Evolutionary conservation across 2,113 vertebrate species (phyloP), one percentile per base, ranked within the genome.

Genomic region (Egretta garzetta): DNA sequence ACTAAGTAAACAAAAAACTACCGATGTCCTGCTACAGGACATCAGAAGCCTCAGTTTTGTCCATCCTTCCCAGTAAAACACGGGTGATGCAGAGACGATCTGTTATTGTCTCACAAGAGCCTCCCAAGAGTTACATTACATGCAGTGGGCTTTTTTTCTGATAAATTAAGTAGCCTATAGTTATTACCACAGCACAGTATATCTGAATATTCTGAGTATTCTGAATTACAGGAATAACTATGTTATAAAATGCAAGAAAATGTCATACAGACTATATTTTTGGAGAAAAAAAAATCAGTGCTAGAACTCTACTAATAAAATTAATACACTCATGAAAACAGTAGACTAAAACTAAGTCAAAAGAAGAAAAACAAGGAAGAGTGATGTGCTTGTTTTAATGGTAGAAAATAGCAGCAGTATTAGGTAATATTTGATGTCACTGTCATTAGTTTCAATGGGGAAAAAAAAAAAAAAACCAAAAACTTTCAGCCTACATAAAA

Each of bases 1-100:
- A 43, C 41, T 58, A 91, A 79, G 74, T 71, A 96, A 97, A 96
- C 67, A 97, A 92, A 97, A 97, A 72, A 3, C 15, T 26, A 73
- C 26, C 37, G 80, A 94, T 94, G 82, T 96, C 88, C 68, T 95
- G 91, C 87, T 90, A 91, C 39, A 96, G 93, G 39, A 81, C 15
- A 72, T 27, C 64, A 88, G 63, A 92, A 96, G 19, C 6, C 16
- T 52, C 62, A 50, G 41, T 20, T 80, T 45, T 66, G 33, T n/a
- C 50, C 55, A n/a, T 18, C 32, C 10, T 85, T 56, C 63, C 49
- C 68, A 80, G 47, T 23, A 49, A 47, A 66, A 39, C 15, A 45
- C 9, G 76, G 20, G 28, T 23, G 18, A 37, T 63, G 66, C 26
- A 63, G 10, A 73, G 30, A 72, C 8, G 9, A 71, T 41, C 47